phyloP scores from a whole-genome alignment of 2,797 vertebrate genomes.

The Coluber constrictor region DNA sequence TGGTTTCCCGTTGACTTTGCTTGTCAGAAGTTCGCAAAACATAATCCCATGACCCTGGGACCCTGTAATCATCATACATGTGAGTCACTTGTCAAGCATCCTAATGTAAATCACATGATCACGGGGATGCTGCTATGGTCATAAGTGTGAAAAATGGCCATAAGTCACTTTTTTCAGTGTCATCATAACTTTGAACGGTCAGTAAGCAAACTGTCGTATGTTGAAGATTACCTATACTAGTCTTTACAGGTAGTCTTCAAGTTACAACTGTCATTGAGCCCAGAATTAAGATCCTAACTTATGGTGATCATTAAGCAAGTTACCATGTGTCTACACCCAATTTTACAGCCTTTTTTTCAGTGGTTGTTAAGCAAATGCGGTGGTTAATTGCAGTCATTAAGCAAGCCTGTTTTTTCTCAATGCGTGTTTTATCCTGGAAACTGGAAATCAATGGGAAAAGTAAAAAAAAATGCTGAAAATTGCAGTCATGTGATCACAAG shows the following conservation, averaged over 20 bases:
- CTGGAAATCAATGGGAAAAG: not conserved
- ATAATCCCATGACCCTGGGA: no score
- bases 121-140: no score
- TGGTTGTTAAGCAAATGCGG: not conserved
- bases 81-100: no score
- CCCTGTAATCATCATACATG: no score
- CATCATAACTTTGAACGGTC: no score
- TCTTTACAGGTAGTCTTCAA: not conserved
- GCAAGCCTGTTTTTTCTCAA: not conserved
- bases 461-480: not conserved
- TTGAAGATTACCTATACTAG: no score
- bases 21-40: no score
- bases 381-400: not conserved
- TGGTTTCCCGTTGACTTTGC: no score
- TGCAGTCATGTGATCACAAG: not conserved
- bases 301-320: not conserved
- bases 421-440: not conserved
- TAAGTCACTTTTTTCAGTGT: no score
- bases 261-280: not conserved
- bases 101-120: no score
- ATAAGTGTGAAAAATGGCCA: no score
- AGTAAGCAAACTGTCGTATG: no score
- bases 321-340: not conserved
- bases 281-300: not conserved
- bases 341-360: not conserved